Percentiles rank a stretch among this genome's conserved stretches.
These are phyloP conservation scores for Cenopis cana DNA, from an alignment of 2,888 invertebrate genomes.

Conservation along the genomic window DNA sequence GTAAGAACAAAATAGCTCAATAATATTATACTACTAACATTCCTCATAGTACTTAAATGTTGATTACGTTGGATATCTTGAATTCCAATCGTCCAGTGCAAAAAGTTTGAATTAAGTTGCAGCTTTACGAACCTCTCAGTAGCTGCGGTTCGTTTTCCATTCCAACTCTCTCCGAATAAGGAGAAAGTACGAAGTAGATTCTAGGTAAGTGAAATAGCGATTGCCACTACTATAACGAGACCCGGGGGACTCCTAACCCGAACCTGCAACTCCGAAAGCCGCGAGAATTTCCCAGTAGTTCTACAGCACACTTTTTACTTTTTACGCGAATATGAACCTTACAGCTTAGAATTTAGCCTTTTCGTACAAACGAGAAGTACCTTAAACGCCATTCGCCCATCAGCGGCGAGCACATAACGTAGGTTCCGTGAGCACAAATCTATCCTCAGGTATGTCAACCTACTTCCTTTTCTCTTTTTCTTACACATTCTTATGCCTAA, in stretches of 20 bases:
- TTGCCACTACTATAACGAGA: slow-evolving; percentile 10
- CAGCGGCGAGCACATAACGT: not conserved
- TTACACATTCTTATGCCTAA: too few species aligned
- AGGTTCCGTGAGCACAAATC: not conserved
- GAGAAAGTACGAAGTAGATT: slow-evolving; percentile 15
- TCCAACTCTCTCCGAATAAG: not conserved
- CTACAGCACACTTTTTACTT: not conserved
- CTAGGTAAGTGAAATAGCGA: slow-evolving; percentile 9
- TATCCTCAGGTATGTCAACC: too few species aligned
- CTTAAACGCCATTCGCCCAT: not conserved
- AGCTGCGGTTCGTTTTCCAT: not conserved
- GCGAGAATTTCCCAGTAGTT: not conserved
- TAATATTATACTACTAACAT: too few species aligned
- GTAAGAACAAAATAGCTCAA: too few species aligned
- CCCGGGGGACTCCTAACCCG: slow-evolving; percentile 13
- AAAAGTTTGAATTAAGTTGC: not conserved
- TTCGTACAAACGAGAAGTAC: not conserved
- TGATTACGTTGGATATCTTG: not conserved
- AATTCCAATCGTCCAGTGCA: not conserved
- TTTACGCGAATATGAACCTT: not conserved
- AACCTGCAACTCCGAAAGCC: not conserved
- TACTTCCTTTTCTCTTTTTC: too few species aligned
- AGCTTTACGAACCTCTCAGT: not conserved
- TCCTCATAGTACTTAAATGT: not conserved
- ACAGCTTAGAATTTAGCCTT: not conserved